A percentile compares a stretch with the other conserved stretches of the same genome.
Evolutionary conservation across 2,113 vertebrate genomes (phyloP).

Genomic region (Micromys minutus): DNA sequence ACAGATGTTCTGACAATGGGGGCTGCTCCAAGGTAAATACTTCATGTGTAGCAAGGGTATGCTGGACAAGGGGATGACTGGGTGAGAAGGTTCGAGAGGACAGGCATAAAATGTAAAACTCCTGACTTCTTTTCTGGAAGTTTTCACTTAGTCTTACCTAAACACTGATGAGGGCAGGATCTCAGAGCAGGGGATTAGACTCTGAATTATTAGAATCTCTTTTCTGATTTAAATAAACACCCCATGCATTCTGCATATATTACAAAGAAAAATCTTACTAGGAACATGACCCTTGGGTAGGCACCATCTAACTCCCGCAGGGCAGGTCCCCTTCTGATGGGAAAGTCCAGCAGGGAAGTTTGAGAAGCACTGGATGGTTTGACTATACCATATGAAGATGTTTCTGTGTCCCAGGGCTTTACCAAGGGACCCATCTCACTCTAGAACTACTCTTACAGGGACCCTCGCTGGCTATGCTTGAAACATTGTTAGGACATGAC

Average conservation of each 20-base stretch:
- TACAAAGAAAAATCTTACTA: neutral
- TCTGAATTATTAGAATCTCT: neutral
- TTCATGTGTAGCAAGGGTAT: too few relatives aligned
- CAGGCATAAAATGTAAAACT: neutral
- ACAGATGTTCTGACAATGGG: neutral
- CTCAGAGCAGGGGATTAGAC: neutral
- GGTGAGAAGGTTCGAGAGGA: neutral
- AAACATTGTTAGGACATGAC: neutral
- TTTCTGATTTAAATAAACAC: slow-evolving; percentile 19
- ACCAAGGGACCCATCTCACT: neutral
- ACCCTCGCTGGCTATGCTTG: neutral
- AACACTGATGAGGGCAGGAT: neutral
- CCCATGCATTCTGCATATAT: neutral
- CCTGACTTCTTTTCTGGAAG: neutral
- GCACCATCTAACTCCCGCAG: neutral
- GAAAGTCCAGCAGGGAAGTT: neutral
- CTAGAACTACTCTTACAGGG: neutral
- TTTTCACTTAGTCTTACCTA: neutral
- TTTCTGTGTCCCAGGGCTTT: neutral
- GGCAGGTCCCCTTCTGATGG: neutral
- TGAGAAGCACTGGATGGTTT: neutral
- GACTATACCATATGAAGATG: neutral
- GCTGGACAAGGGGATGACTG: neutral
- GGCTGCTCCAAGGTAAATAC: neutral
- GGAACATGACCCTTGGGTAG: neutral